These are phyloP conservation scores for Phragmatobia fuliginosa DNA, from an alignment of 2,888 invertebrate genomes.

Conservation along the genomic window DNA sequence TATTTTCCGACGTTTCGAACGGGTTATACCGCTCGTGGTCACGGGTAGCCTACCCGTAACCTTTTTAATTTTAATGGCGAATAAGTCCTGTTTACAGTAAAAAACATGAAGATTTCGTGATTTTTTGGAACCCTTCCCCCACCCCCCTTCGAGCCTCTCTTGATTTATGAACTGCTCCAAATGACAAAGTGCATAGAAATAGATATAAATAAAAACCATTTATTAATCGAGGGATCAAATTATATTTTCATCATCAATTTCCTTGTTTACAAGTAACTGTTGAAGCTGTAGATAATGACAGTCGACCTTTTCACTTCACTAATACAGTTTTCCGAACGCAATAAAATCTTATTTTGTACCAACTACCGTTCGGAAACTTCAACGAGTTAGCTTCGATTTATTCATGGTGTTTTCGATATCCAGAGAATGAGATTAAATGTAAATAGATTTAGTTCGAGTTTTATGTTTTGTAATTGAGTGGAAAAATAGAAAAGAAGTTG, in stretches of 20 bases:
- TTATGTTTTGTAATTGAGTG: conserved; percentile 14
- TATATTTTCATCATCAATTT: conserved; percentile 12
- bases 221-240: not conserved
- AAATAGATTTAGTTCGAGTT: conserved; percentile 30
- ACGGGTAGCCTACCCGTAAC: no score
- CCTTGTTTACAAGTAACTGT: conserved; percentile 30
- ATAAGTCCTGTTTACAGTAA: no score
- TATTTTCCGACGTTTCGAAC: no score
- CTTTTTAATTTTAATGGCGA: no score
- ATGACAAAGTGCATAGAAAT: not conserved
- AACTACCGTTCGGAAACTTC: conserved; percentile 53
- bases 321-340: conserved; percentile 43
- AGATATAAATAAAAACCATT: not conserved
- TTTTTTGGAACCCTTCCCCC: no score
- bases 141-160: no score
- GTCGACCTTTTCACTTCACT: conserved; percentile 40
- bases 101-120: no score
- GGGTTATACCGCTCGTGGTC: no score
- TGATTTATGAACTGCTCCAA: no score
- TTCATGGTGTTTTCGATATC: conserved; percentile 41
- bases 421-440: conserved; percentile 26
- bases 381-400: conserved; percentile 44
- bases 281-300: conserved; percentile 42
- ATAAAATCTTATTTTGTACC: conserved; percentile 53
- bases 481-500: not conserved